phyloP scores from a whole-genome alignment of 2,888 invertebrate species.

The Ophion slaviceki region DNA sequence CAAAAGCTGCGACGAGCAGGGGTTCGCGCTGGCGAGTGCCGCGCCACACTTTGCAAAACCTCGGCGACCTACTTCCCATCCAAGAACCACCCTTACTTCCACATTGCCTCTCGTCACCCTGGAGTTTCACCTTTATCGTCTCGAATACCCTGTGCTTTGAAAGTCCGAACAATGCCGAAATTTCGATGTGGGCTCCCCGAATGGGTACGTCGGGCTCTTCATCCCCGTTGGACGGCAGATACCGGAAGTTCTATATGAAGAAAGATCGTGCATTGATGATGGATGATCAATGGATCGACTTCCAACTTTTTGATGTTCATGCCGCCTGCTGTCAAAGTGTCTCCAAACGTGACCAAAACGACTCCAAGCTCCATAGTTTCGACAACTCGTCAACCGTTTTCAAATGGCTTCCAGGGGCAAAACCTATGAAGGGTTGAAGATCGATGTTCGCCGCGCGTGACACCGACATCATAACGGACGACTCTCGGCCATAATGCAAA shows the following conservation, averaged over 20 bases:
- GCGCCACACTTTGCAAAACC: slow-evolving; percentile 57
- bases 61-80: slow-evolving; percentile 58
- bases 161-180: slow-evolving; percentile 54
- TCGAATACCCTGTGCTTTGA: slow-evolving; percentile 30
- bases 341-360: too few species aligned
- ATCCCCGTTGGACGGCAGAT: too few species aligned
- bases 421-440: too few species aligned
- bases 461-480: slow-evolving; percentile 48
- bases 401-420: too few species aligned
- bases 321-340: too few species aligned
- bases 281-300: too few species aligned
- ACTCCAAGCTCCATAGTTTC: too few species aligned
- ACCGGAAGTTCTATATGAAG: too few species aligned
- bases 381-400: too few species aligned
- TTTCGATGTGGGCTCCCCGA: slow-evolving; percentile 40
- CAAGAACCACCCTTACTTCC: slow-evolving; percentile 24
- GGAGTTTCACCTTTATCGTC: not conserved
- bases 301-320: too few species aligned
- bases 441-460: not conserved
- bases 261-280: too few species aligned
- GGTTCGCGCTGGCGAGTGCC: not conserved
- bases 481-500: slow-evolving; percentile 10
- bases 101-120: slow-evolving; percentile 18
- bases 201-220: not conserved
- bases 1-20: slow-evolving; percentile 25